Evolutionary conservation across 2,888 invertebrate genomes (phyloP), one percentile per base, ranked within the genome.

Genomic region (Epinotia brunnichana): DNA sequence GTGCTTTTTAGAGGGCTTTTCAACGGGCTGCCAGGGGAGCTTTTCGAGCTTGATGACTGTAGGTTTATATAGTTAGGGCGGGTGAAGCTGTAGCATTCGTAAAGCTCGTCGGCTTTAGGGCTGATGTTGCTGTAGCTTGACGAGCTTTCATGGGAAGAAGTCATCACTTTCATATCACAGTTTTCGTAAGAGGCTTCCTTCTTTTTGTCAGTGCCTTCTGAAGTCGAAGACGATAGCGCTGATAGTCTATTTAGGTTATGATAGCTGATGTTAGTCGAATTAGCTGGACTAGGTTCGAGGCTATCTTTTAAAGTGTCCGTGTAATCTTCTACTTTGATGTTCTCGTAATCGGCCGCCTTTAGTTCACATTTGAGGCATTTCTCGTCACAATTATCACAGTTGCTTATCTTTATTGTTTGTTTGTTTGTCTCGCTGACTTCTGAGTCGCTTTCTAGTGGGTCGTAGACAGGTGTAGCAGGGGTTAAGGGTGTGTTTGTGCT

Each of bases 1-100:
- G 96, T 96, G 2, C 96, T 95, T 81, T 95, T 94, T 0, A 96
- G 85, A 0, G 95, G 95, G 80, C 95, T 95, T 80, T 92, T 91
- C 11, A 92, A 78, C 0, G 93, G 93, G 2, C 88, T 87, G 0
- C 89, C 90, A 0, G 92, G 91, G 0, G 92, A 90, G 61, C 90
- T 90, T 79, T 91, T 92, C 1, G 90, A 90, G 0, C 89, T 90
- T 29, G 90, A 90, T 4, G 92, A 92, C 24, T 90, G 89, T 24
- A 94, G 74, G 74, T 93, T 92, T 11, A 93, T 92, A 78, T 94
- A 94, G 74, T 90, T 92, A 0, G 94, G 94, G 66, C 93, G 77
- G 0, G 86, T 84, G 41, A 89, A 93, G 66, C 85, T 90, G 67
- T 84, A 93, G 69, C 87, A 87, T 76, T 93, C 93, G 74, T 92